Conservation (phyloP, 2,797 vertebrate species). For the Eulemur albifrons region DNA sequence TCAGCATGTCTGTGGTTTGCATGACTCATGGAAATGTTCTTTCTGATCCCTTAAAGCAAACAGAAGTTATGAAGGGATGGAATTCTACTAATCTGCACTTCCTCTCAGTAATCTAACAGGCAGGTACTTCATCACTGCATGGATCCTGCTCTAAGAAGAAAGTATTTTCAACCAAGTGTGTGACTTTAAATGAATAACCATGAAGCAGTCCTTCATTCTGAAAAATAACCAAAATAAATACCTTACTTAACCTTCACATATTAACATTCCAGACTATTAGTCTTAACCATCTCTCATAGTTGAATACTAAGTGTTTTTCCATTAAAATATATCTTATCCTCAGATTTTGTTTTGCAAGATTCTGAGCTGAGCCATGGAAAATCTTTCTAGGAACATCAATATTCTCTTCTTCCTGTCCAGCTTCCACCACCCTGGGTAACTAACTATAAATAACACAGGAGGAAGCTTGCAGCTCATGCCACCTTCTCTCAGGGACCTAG, state of each 20-base stretch:
- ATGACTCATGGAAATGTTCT: neutral
- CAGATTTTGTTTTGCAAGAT: conserved; percentile 47
- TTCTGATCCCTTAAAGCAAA: conserved; percentile 21
- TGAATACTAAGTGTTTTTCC: neutral
- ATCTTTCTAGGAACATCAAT: conserved; percentile 21
- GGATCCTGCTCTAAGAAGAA: neutral
- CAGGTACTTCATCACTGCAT: neutral
- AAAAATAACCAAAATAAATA: conserved; percentile 52
- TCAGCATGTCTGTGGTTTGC: neutral
- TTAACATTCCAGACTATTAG: neutral
- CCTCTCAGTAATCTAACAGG: neutral
- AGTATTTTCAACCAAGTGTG: neutral
- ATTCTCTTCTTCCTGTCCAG: neutral
- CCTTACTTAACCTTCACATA: conserved; percentile 16
- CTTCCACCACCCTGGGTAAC: neutral
- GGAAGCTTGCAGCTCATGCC: neutral
- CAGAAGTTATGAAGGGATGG: neutral
- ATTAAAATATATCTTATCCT: neutral
- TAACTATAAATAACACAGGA: neutral
- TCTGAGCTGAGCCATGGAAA: conserved; percentile 42
- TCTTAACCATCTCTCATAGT: neutral
- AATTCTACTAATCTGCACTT: conserved; percentile 31
- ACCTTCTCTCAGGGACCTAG: neutral
- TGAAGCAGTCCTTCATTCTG: conserved; percentile 17
- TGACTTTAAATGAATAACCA: conserved; percentile 31